These are phyloP conservation scores for Sphyrna mokarran DNA, from an alignment of 2,113 vertebrate species.

Conservation along the genomic window DNA sequence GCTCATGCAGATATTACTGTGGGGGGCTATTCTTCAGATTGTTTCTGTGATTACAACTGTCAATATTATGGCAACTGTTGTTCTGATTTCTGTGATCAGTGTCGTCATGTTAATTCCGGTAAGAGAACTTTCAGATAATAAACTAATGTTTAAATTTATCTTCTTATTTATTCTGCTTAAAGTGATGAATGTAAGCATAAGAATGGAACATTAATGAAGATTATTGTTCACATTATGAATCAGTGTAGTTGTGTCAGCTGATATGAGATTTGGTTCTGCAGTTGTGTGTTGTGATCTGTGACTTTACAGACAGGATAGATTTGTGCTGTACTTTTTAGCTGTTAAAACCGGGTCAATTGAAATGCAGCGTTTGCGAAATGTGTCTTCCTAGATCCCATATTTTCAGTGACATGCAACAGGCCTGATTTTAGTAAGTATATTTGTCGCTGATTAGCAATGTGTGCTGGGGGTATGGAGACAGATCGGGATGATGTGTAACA, in stretches of 20 bases:
- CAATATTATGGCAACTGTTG: not conserved
- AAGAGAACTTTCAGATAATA: not conserved
- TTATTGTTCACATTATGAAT: not conserved
- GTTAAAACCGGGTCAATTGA: not conserved
- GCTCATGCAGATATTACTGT: not conserved
- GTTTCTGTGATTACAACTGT: constrained; percentile 23
- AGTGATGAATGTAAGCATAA: not conserved
- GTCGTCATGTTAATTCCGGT: not conserved
- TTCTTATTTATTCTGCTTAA: not conserved
- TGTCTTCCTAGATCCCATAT: too few relatives aligned
- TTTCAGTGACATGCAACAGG: too few relatives aligned
- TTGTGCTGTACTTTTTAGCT: not conserved
- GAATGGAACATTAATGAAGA: not conserved
- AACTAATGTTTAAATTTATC: not conserved
- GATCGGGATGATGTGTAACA: not conserved
- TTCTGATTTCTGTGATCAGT: not conserved
- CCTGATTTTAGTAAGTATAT: too few relatives aligned
- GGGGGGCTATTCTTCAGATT: not conserved
- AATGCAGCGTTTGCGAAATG: too few relatives aligned
- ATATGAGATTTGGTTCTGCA: not conserved
- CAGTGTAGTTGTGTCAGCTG: not conserved
- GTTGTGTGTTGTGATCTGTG: not conserved
- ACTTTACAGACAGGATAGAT: not conserved
- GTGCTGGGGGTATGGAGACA: too few relatives aligned
- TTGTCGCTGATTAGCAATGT: too few relatives aligned